Percentiles rank a stretch among this genome's conserved stretches.
phyloP scores from a whole-genome alignment of 2,888 invertebrate genomes.

The Perdita meconis region DNA sequence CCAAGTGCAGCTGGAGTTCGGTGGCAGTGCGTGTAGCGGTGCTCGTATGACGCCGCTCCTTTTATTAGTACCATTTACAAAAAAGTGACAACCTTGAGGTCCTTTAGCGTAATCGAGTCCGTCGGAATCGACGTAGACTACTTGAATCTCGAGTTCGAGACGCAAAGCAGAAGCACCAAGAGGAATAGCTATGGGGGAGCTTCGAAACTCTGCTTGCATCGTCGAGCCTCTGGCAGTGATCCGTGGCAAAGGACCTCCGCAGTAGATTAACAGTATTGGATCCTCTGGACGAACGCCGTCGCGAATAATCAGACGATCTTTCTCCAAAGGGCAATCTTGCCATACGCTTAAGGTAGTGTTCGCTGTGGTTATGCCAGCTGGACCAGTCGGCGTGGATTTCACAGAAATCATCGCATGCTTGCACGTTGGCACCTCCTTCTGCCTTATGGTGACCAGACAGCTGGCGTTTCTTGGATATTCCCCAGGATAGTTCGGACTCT shows the following conservation, averaged over 20 bases:
- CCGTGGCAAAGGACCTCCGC: slow-evolving; percentile 93
- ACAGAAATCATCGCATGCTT: slow-evolving; percentile 96
- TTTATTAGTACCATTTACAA: slow-evolving; percentile 86
- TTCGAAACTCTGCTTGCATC: slow-evolving; percentile 95
- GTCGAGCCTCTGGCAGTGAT: slow-evolving; percentile 90
- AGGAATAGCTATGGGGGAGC: slow-evolving; percentile 93
- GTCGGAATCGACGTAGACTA: slow-evolving; percentile 94
- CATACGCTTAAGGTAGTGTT: slow-evolving; percentile 88
- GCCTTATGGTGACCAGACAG: slow-evolving; percentile 94
- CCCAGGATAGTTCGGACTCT: slow-evolving; percentile 96
- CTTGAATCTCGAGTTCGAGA: slow-evolving; percentile 94
- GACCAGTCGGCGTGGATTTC: slow-evolving; percentile 72
- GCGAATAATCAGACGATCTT: slow-evolving; percentile 93
- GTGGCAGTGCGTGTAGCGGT: slow-evolving; percentile 93
- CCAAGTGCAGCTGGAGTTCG: slow-evolving; percentile 94
- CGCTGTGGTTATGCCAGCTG: slow-evolving; percentile 58
- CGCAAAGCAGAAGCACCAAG: slow-evolving; percentile 89
- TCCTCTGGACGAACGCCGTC: slow-evolving; percentile 94
- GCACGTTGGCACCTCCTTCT: slow-evolving; percentile 94
- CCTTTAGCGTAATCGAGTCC: slow-evolving; percentile 92
- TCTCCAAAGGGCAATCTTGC: slow-evolving; percentile 92
- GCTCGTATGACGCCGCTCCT: slow-evolving; percentile 90
- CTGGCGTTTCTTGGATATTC: slow-evolving; percentile 95
- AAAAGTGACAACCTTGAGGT: slow-evolving; percentile 82
- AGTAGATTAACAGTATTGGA: slow-evolving; percentile 93